Conservation (phyloP, 2,113 vertebrate genomes). For the Cephalopholis sonnerati region DNA sequence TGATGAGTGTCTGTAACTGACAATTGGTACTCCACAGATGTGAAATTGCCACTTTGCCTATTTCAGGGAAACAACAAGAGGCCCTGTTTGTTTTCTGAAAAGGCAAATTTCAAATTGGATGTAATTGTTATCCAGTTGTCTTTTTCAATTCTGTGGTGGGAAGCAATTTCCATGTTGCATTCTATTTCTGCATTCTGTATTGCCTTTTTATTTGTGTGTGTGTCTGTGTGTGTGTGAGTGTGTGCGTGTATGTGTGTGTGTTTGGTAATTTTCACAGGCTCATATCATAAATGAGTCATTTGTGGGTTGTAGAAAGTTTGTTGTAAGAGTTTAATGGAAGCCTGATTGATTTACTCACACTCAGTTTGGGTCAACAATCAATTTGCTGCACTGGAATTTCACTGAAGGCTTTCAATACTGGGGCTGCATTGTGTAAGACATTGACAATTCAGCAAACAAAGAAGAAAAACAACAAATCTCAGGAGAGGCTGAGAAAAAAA, state of each 20-base stretch:
- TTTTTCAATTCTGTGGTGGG: constrained; percentile 28
- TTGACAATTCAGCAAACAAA: constrained; percentile 16
- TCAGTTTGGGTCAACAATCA: constrained; percentile 27
- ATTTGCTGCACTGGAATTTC: constrained; percentile 21
- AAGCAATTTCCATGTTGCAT: constrained; percentile 27
- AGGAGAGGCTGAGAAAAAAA: constrained; percentile 6
- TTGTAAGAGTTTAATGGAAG: constrained; percentile 25
- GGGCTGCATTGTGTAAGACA: constrained; percentile 3
- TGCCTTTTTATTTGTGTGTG: neutral
- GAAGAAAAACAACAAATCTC: constrained; percentile 32
- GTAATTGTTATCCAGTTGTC: constrained; percentile 51
- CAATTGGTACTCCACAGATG: constrained; percentile 57
- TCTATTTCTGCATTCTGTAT: neutral
- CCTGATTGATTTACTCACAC: constrained; percentile 36
- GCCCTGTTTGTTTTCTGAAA: constrained; percentile 56
- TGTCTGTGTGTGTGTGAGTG: neutral
- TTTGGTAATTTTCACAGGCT: constrained; percentile 7
- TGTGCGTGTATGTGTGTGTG: too few species aligned
- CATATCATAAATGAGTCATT: constrained; percentile 27
- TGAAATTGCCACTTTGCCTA: constrained; percentile 73
- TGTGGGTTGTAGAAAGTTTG: constrained; percentile 27
- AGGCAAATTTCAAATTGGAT: constrained; percentile 60
- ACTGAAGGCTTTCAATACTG: constrained; percentile 6
- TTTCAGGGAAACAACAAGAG: constrained; percentile 64
- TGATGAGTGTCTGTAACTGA: constrained; percentile 68